phyloP scores from a whole-genome alignment of 2,888 invertebrate genomes.

The Pseudanteris insignis region DNA sequence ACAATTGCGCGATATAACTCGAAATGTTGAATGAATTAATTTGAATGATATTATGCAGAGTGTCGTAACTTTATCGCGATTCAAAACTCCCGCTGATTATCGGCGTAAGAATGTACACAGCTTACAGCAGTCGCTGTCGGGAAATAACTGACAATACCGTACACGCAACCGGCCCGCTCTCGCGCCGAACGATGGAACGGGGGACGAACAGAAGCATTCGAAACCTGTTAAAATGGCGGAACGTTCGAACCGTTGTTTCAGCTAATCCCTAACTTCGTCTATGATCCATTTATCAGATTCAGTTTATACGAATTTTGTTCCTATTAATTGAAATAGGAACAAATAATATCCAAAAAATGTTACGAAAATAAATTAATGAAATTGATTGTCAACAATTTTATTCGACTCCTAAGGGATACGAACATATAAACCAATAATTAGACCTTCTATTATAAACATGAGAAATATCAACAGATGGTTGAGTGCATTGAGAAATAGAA shows the following conservation, averaged over 20 bases:
- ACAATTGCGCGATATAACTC: conserved; percentile 23
- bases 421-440: too few relatives aligned
- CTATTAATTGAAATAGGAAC: too few relatives aligned
- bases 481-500: too few relatives aligned
- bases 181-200: conserved; percentile 48
- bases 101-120: conserved; percentile 47
- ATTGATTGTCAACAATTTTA: too few relatives aligned
- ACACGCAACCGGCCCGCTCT: conserved; percentile 54
- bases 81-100: conserved; percentile 37
- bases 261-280: too few relatives aligned
- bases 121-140: conserved; percentile 64
- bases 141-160: conserved; percentile 62
- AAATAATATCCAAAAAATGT: too few relatives aligned
- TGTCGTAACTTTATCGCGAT: conserved; percentile 36
- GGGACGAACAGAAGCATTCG: conserved; percentile 48
- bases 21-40: conserved; percentile 8
- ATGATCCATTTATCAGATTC: too few relatives aligned
- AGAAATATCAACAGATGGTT: too few relatives aligned
- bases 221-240: conserved; percentile 50
- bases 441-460: too few relatives aligned
- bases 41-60: conserved; percentile 17
- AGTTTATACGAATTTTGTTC: too few relatives aligned
- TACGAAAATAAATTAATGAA: too few relatives aligned
- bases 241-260: conserved; percentile 33
- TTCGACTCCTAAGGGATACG: too few relatives aligned